A percentile compares a stretch with the other conserved stretches of the same genome.
Evolutionary conservation across 2,888 invertebrate species (phyloP).

Genomic region (Agonopterix subpropinquella): DNA sequence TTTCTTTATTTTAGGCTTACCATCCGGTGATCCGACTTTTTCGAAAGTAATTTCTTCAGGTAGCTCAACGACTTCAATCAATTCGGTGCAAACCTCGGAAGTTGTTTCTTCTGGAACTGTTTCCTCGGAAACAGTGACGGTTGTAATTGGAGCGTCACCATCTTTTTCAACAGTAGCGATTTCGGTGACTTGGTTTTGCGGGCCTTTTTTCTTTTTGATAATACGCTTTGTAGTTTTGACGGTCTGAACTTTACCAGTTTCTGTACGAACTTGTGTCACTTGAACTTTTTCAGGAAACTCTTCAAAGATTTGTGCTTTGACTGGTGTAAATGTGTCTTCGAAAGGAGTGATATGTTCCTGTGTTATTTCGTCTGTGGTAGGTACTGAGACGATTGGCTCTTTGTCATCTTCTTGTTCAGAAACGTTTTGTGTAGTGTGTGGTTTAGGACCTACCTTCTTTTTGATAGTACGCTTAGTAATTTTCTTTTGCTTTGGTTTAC

Average conservation of each 20-base stretch:
- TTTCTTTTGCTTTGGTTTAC: conserved; percentile 14
- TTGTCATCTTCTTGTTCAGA: conserved; percentile 16
- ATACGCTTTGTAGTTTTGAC: conserved; percentile 20
- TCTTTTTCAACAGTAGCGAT: conserved; percentile 22
- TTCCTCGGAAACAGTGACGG: no score
- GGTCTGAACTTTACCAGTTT: neutral
- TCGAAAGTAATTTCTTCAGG: no score
- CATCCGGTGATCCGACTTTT: no score
- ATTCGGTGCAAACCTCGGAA: no score
- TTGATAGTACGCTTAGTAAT: conserved; percentile 37
- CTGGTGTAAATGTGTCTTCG: neutral
- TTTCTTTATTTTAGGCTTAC: no score
- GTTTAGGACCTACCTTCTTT: conserved; percentile 23
- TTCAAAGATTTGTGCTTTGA: no score
- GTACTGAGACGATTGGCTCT: conserved; percentile 26
- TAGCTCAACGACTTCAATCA: no score
- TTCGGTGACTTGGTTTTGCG: conserved; percentile 16
- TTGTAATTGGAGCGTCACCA: no score
- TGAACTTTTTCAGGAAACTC: no score
- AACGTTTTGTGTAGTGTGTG: conserved; percentile 17
- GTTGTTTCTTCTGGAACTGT: no score
- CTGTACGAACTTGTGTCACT: no score
- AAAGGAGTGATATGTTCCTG: conserved; percentile 23
- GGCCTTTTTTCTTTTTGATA: conserved; percentile 17
- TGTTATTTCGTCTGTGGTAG: conserved; percentile 20